A percentile compares a stretch with the other conserved stretches of the same genome.
Conservation (phyloP, 2,113 vertebrate genomes). For the Arenaria interpres region DNA sequence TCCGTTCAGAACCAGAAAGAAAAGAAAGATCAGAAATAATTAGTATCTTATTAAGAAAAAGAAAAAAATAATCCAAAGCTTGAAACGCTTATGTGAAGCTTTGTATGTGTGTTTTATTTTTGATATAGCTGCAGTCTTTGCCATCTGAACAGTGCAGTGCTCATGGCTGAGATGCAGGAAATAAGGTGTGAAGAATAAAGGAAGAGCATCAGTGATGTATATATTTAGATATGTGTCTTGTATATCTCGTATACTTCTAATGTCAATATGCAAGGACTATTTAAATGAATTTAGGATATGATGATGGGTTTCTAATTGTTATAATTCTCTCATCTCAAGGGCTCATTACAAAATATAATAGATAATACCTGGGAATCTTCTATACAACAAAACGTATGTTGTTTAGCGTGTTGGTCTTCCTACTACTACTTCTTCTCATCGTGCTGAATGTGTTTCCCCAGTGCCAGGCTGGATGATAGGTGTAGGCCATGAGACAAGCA, state of each 20-base stretch:
- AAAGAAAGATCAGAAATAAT: background rate
- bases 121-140: background rate
- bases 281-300: background rate
- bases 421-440: background rate
- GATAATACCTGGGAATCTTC: background rate
- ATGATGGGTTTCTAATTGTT: background rate
- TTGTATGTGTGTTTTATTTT: background rate
- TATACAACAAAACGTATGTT: background rate
- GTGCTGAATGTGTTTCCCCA: background rate
- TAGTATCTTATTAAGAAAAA: background rate
- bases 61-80: background rate
- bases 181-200: background rate
- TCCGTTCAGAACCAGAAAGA: background rate
- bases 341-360: background rate
- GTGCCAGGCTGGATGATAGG: background rate
- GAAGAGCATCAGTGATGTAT: background rate
- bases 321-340: background rate
- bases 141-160: background rate
- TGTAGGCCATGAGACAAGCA: background rate
- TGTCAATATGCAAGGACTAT: background rate
- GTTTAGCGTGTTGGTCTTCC: background rate
- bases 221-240: background rate
- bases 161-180: background rate
- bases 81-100: background rate
- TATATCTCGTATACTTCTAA: background rate